Percentiles rank a stretch among this genome's conserved stretches.
Conservation (phyloP, 2,888 invertebrate genomes). For the Eristalis pertinax region DNA sequence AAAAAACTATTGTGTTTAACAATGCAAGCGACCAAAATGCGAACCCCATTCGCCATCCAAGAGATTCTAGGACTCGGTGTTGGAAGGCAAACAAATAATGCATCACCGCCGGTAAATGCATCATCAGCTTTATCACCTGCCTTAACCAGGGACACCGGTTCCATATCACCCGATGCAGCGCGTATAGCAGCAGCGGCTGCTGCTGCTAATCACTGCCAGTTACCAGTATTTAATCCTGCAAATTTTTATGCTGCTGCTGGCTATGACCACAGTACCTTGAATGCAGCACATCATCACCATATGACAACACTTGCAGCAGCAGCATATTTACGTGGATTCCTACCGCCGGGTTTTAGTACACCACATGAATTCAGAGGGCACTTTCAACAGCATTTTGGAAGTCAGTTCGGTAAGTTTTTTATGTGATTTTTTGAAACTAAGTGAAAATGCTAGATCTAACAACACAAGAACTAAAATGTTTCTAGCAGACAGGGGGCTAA, state of each 20-base stretch:
- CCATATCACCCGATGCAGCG: constrained; percentile 79
- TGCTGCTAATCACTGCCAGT: constrained; percentile 80
- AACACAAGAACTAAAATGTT: no score
- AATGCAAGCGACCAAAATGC: constrained; percentile 82
- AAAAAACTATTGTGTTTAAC: not conserved
- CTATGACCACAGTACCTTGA: constrained; percentile 79
- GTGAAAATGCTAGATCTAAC: no score
- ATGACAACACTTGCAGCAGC: constrained; percentile 81
- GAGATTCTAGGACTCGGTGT: constrained; percentile 81
- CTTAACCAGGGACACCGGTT: constrained; percentile 74
- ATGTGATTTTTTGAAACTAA: not conserved
- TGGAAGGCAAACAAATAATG: constrained; percentile 74
- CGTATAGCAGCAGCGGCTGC: constrained; percentile 80
- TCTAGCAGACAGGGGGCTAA: no score
- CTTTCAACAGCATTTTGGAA: constrained; percentile 81
- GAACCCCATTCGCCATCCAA: constrained; percentile 81
- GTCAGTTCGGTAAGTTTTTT: constrained; percentile 78
- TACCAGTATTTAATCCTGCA: constrained; percentile 81
- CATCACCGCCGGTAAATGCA: constrained; percentile 71
- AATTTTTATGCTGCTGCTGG: constrained; percentile 81
- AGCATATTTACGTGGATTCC: constrained; percentile 80
- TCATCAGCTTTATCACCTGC: constrained; percentile 59
- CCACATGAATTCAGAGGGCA: constrained; percentile 81
- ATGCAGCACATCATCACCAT: constrained; percentile 81
- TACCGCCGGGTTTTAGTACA: constrained; percentile 81